Percentiles rank a stretch among this genome's conserved stretches.
Conservation (phyloP, 2,113 vertebrate species). For the Carassius auratus region DNA sequence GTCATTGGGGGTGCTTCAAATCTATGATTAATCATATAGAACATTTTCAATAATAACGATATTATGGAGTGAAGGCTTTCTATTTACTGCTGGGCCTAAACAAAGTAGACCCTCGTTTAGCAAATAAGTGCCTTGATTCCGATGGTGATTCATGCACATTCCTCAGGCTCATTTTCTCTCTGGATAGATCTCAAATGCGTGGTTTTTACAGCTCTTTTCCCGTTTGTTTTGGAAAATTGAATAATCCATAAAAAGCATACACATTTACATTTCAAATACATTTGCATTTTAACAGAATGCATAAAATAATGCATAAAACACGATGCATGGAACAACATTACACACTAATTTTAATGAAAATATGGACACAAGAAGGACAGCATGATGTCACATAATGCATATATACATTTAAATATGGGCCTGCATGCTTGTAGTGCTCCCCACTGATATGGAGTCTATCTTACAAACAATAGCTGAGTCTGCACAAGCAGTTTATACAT, state of each 20-base stretch:
- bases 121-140: slow-evolving; percentile 54
- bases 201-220: slow-evolving; percentile 27
- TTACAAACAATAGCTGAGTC: slow-evolving; percentile 52
- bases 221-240: slow-evolving; percentile 39
- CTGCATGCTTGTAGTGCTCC: slow-evolving; percentile 29
- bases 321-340: slow-evolving; percentile 8
- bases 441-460: slow-evolving; percentile 34
- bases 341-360: slow-evolving; percentile 21
- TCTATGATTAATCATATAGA: slow-evolving; percentile 78
- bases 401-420: background rate
- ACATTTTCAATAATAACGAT: slow-evolving; percentile 71
- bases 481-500: slow-evolving; percentile 37
- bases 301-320: slow-evolving; percentile 7
- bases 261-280: slow-evolving; percentile 35
- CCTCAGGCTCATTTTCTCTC: slow-evolving; percentile 44
- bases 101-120: slow-evolving; percentile 58
- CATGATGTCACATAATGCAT: background rate
- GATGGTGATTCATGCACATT: slow-evolving; percentile 46
- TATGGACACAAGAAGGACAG: background rate
- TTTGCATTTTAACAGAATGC: slow-evolving; percentile 18
- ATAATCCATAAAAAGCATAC: slow-evolving; percentile 20
- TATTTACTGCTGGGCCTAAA: slow-evolving; percentile 56
- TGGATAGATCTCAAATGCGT: slow-evolving; percentile 39
- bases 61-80: slow-evolving; percentile 57
- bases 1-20: slow-evolving; percentile 72